Evolutionary conservation across 64 coral and sea anemone species (phyloP).

Genomic region (Orbicella faveolata): DNA sequence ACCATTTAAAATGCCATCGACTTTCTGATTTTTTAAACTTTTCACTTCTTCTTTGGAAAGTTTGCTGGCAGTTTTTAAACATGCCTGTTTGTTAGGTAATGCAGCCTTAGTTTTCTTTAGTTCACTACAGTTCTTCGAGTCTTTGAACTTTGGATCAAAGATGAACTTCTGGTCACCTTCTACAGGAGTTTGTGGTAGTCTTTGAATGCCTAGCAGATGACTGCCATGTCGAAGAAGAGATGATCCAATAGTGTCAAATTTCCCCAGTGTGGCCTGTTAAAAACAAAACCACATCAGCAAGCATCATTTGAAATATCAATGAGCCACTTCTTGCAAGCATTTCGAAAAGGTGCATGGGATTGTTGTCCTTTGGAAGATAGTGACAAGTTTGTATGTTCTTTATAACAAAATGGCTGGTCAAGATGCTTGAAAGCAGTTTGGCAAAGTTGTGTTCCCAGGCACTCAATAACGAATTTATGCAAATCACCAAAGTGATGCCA

Average conservation of each 20-base stretch:
- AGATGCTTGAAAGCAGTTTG: no score
- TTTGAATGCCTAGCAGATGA: conserved; percentile 52
- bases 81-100: not conserved
- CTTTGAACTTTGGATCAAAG: conserved; percentile 50
- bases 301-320: not conserved
- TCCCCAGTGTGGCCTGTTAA: conserved; percentile 71
- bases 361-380: not conserved
- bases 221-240: conserved; percentile 58
- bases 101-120: conserved; percentile 53
- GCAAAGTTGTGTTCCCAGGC: no score
- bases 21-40: conserved; percentile 39
- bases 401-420: not conserved
- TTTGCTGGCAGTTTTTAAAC: not conserved
- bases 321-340: not conserved
- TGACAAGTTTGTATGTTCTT: not conserved
- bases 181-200: conserved; percentile 80
- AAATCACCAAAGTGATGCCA: no score
- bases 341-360: not conserved
- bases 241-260: conserved; percentile 48
- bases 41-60: not conserved
- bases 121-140: not conserved
- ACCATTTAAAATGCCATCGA: not conserved
- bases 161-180: conserved; percentile 55
- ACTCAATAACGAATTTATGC: no score
- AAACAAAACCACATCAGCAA: not conserved